A percentile compares a stretch with the other conserved stretches of the same genome.
Evolutionary conservation across 2,888 invertebrate genomes (phyloP).

Genomic region (Eutolmus rufibarbis): DNA sequence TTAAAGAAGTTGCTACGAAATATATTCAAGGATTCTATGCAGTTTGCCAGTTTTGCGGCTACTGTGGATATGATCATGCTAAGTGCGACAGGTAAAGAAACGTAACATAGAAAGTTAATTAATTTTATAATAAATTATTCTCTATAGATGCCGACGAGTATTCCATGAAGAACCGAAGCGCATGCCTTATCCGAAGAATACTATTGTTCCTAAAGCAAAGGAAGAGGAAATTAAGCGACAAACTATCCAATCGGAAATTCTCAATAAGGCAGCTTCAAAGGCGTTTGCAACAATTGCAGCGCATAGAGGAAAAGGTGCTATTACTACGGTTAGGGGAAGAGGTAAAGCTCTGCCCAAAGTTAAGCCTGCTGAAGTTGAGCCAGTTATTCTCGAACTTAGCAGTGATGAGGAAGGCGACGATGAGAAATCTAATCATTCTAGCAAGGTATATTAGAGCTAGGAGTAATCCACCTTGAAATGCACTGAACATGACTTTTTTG

Average conservation of each 20-base stretch:
- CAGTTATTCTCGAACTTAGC: slow-evolving; percentile 74
- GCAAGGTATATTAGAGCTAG: background rate
- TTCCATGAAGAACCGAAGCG: slow-evolving; percentile 76
- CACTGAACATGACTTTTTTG: background rate
- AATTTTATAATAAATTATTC: background rate
- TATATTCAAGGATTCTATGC: slow-evolving; percentile 77
- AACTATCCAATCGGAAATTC: slow-evolving; percentile 41
- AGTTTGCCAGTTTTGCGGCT: slow-evolving; percentile 82
- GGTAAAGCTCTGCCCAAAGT: slow-evolving; percentile 52
- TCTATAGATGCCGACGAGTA: slow-evolving; percentile 70
- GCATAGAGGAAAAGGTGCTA: slow-evolving; percentile 49
- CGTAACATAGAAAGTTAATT: background rate
- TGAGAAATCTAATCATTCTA: slow-evolving; percentile 48
- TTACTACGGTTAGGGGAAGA: slow-evolving; percentile 44
- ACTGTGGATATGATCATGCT: slow-evolving; percentile 79
- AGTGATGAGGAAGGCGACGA: slow-evolving; percentile 72
- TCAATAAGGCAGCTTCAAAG: slow-evolving; percentile 49
- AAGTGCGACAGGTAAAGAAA: slow-evolving; percentile 72
- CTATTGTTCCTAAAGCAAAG: slow-evolving; percentile 37
- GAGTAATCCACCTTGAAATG: background rate
- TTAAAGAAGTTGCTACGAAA: slow-evolving; percentile 69
- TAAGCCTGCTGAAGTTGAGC: slow-evolving; percentile 69
- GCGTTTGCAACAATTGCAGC: slow-evolving; percentile 3
- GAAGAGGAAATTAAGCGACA: slow-evolving; percentile 54
- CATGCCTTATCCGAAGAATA: slow-evolving; percentile 54